These are phyloP conservation scores for Tenthredo notha DNA, from an alignment of 2,888 invertebrate species.

Conservation along the genomic window DNA sequence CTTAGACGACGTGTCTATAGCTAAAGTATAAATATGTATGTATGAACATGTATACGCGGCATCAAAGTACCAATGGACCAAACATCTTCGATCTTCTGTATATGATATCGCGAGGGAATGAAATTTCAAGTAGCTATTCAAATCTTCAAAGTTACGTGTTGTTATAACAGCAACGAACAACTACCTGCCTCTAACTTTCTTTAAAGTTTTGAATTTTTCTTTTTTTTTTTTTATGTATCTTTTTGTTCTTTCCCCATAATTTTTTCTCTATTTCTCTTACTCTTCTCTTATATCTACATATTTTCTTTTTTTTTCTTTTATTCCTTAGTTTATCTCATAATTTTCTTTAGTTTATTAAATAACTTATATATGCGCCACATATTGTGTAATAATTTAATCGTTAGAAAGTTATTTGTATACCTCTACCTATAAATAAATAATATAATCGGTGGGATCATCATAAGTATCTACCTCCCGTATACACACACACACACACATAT, in stretches of 20 bases:
- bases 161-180: background rate
- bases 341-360: background rate
- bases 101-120: slow-evolving; percentile 17
- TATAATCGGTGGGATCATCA: background rate
- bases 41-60: background rate
- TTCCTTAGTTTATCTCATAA: background rate
- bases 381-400: background rate
- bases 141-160: background rate
- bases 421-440: background rate
- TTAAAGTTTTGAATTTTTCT: background rate
- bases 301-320: background rate
- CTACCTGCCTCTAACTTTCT: background rate
- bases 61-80: slow-evolving; percentile 11
- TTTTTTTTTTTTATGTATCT: too few species aligned
- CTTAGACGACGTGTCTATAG: background rate
- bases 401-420: background rate
- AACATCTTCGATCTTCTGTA: background rate
- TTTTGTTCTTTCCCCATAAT: background rate
- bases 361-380: background rate
- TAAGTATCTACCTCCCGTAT: background rate
- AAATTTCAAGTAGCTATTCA: slow-evolving; percentile 21
- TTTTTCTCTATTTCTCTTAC: background rate
- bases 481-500: background rate
- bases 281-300: background rate
- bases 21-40: background rate